These are phyloP conservation scores for Phania funesta DNA, from an alignment of 2,888 invertebrate genomes.

Conservation along the genomic window DNA sequence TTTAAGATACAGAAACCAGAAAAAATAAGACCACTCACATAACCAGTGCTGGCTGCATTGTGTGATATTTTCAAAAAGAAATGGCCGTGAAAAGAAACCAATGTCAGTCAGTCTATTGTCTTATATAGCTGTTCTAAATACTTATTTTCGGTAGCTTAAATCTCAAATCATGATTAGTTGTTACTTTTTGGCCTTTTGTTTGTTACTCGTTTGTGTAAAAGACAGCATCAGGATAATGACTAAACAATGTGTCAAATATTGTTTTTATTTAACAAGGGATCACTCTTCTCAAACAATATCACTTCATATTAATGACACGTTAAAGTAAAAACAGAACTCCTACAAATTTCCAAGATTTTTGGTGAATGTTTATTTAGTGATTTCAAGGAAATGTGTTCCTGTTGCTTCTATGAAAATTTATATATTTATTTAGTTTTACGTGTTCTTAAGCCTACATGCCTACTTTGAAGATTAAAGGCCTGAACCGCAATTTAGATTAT, in stretches of 20 bases:
- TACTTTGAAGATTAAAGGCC: constrained; percentile 24
- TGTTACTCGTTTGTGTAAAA: not conserved
- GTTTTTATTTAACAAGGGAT: constrained; percentile 41
- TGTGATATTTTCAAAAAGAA: not conserved
- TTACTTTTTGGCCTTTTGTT: constrained; percentile 32
- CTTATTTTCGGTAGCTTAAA: constrained; percentile 56
- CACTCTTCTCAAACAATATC: not conserved
- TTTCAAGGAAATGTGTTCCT: constrained; percentile 27
- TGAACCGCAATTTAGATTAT: constrained; percentile 17
- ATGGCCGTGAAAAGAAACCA: constrained; percentile 22
- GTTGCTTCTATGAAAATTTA: not conserved
- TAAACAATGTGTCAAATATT: constrained; percentile 60
- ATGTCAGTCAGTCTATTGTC: constrained; percentile 31
- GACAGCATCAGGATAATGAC: constrained; percentile 48
- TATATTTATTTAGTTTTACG: constrained; percentile 18
- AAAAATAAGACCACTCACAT: not conserved
- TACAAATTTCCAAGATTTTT: constrained; percentile 55
- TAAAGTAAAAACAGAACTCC: constrained; percentile 55
- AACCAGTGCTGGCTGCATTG: not conserved
- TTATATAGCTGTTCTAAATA: not conserved
- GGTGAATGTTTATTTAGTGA: constrained; percentile 33
- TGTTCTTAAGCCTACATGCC: not conserved
- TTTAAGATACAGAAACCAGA: not conserved
- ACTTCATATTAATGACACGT: constrained; percentile 39
- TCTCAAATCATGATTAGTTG: constrained; percentile 60